phyloP scores from a whole-genome alignment of 2,888 invertebrate species.

The Noctua fimbriata region DNA sequence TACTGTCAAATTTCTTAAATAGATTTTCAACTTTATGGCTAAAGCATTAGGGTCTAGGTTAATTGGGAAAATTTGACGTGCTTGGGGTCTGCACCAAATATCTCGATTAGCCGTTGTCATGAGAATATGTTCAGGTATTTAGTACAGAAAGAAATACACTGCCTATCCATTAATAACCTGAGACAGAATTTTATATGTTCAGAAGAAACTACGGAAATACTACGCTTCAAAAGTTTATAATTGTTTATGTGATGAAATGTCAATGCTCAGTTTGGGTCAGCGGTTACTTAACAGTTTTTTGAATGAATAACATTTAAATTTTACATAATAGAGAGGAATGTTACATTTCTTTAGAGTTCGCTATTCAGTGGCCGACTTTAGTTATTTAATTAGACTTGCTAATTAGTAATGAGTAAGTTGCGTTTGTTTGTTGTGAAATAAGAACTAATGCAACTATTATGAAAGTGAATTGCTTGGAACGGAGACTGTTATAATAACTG shows the following conservation, averaged over 20 bases:
- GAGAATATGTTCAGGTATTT: not conserved
- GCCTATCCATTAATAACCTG: not conserved
- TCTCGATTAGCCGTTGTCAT: not conserved
- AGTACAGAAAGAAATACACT: not conserved
- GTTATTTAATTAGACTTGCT: slow-evolving; percentile 72
- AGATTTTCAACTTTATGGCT: too few species aligned
- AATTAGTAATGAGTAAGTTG: slow-evolving; percentile 65
- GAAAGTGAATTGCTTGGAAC: slow-evolving; percentile 46
- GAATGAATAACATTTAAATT: slow-evolving; percentile 52
- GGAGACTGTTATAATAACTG: slow-evolving; percentile 17
- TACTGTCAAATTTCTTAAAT: too few species aligned
- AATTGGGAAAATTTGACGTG: too few species aligned
- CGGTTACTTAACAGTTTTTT: slow-evolving; percentile 39
- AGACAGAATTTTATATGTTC: not conserved
- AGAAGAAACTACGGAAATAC: slow-evolving; percentile 25
- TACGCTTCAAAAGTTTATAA: not conserved
- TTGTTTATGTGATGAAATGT: slow-evolving; percentile 29
- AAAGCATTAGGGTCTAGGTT: too few species aligned
- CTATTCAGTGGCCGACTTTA: slow-evolving; percentile 58
- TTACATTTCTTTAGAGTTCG: slow-evolving; percentile 61
- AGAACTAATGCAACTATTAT: slow-evolving; percentile 65
- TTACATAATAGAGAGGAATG: slow-evolving; percentile 61
- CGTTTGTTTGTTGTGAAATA: slow-evolving; percentile 68
- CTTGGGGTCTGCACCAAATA: not conserved
- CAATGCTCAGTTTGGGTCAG: slow-evolving; percentile 55